Percentiles rank a stretch among this genome's conserved stretches.
These are phyloP conservation scores for Hormaphis cornu DNA, from an alignment of 1,140 invertebrate species.

Conservation along the genomic window DNA sequence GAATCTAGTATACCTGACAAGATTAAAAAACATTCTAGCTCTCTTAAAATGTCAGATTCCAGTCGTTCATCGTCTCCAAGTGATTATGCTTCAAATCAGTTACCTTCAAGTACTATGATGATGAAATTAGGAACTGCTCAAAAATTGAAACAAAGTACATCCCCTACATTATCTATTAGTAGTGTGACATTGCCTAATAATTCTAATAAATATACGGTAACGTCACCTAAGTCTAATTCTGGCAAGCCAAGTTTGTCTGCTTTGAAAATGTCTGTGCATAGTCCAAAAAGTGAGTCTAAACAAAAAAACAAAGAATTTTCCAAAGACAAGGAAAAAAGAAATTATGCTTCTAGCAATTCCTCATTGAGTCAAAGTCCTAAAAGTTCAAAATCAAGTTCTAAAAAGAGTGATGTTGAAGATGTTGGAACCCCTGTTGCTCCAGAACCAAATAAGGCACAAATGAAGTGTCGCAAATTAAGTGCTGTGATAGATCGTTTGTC, in stretches of 20 bases:
- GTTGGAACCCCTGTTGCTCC: conserved; percentile 10
- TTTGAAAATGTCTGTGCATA: conserved; percentile 66
- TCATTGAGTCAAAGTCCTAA: conserved; percentile 54
- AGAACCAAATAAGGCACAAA: conserved; percentile 6
- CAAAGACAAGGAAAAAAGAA: conserved; percentile 41
- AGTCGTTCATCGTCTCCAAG: conserved; percentile 23
- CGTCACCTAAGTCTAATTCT: conserved; percentile 41
- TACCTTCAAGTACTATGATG: conserved; percentile 28
- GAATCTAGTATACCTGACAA: conserved; percentile 20
- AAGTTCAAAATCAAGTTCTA: conserved; percentile 51
- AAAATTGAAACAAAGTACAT: conserved; percentile 30
- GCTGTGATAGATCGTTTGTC: conserved; percentile 22
- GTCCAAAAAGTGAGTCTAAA: conserved; percentile 46
- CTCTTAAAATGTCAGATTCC: conserved; percentile 27
- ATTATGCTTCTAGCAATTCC: conserved; percentile 45
- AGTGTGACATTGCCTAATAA: conserved; percentile 60
- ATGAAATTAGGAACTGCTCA: conserved; percentile 17
- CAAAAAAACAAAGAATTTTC: conserved; percentile 45
- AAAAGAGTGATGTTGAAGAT: conserved; percentile 51
- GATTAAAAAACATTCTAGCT: conserved; percentile 22
- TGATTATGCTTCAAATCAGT: conserved; percentile 23
- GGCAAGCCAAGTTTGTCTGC: conserved; percentile 83
- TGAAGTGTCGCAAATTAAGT: conserved; percentile 8
- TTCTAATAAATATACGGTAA: conserved; percentile 65
- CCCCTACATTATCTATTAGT: conserved; percentile 28